Percentiles rank a stretch among this genome's conserved stretches.
Conservation (phyloP, 2,113 vertebrate species). For the Pandion haliaetus region DNA sequence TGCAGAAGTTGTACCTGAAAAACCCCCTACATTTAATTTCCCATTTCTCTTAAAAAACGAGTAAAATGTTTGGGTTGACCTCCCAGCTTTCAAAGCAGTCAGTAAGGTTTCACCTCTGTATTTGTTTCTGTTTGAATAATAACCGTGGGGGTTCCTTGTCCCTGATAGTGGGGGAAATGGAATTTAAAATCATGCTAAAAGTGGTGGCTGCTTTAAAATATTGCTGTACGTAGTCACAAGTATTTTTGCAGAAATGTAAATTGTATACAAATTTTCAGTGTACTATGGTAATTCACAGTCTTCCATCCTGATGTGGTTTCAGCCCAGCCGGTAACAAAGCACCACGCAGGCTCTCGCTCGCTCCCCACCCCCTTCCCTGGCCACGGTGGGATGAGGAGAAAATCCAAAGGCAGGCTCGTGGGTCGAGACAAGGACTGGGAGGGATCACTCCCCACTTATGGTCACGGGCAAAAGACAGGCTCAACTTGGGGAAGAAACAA, state of each 20-base stretch:
- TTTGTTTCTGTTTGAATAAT: background rate
- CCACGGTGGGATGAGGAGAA: no score
- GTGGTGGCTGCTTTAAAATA: background rate
- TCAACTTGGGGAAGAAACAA: no score
- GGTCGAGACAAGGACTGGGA: no score
- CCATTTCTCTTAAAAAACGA: background rate
- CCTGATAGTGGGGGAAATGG: background rate
- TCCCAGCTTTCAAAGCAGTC: background rate
- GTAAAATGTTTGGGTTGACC: background rate
- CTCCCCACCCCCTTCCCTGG: no score
- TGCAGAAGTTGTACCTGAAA: background rate
- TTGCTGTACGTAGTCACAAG: background rate
- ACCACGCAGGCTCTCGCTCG: no score
- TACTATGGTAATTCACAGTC: background rate
- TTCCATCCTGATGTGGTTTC: background rate
- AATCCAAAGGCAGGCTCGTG: no score
- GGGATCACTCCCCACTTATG: no score
- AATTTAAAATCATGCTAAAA: background rate
- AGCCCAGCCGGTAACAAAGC: no score
- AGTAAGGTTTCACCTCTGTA: background rate
- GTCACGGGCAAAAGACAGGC: no score
- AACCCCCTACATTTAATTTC: background rate
- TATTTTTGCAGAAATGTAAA: background rate
- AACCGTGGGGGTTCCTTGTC: background rate
- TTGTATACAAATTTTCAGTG: background rate